Conservation (phyloP, 2,888 invertebrate genomes). For the Athalia circularis region DNA sequence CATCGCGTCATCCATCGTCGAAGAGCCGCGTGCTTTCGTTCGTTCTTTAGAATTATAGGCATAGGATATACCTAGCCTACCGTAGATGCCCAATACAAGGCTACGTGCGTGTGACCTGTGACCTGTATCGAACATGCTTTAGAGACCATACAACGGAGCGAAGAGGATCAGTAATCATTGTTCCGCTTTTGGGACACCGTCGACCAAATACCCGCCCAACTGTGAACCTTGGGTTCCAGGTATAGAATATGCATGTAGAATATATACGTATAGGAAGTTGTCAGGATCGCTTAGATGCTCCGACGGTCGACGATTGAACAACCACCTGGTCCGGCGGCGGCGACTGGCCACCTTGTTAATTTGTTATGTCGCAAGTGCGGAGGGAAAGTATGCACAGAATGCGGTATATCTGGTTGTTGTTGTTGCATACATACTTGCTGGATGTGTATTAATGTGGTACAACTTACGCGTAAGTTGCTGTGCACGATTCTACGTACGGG, state of each 20-base stretch:
- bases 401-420: constrained; percentile 10
- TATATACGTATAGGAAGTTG: background rate
- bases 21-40: background rate
- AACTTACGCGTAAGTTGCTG: background rate
- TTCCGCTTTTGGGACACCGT: too few relatives aligned
- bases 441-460: background rate
- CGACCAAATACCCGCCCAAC: too few relatives aligned
- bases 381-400: constrained; percentile 38
- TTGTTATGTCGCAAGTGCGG: constrained; percentile 19
- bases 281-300: background rate
- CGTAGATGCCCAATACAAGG: background rate
- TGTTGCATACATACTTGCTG: constrained; percentile 10
- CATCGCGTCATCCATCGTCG: constrained; percentile 12
- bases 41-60: background rate
- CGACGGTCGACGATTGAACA: background rate
- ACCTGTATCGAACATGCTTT: too few relatives aligned
- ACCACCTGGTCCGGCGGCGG: constrained; percentile 8
- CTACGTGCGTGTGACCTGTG: too few relatives aligned
- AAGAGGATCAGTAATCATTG: too few relatives aligned
- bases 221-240: too few relatives aligned
- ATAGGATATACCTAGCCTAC: background rate
- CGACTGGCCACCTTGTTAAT: constrained; percentile 8
- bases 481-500: constrained; percentile 11
- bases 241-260: background rate
- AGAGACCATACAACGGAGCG: too few relatives aligned